Base-by-base conservation (phyloP, 2,888 invertebrate genomes). In the Spilarctia lutea region DNA sequence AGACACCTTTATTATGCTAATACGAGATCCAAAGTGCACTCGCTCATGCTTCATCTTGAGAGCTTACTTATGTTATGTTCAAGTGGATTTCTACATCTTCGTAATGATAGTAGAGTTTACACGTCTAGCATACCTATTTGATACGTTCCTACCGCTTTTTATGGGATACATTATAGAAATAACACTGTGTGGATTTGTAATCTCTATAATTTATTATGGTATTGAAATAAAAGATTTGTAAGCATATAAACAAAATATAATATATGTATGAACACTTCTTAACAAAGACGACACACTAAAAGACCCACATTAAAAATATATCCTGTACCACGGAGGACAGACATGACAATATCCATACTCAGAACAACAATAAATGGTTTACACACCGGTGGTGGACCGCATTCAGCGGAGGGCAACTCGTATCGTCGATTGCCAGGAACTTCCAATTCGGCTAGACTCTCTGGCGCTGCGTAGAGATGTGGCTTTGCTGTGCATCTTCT, bases 1-100 rank as follows among this genome's bases (percentile, higher is more conserved):
- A 75, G 76, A 75, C 75, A 75, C 77, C 82, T 83, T 81, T 81
- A 84, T 82, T 83, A 84, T 83, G 84, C 39, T 84, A 84, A 83
- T 84, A 20, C 76, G 70, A 70, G 72, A 69, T n/a, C 35, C 60
- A 73, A 73, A 73, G 73, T 84, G 77, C 83, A 81, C 52, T 70
- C 75, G 63, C 68, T 68, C 48, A 71, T 72, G 67, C 67, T 65
- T 67, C n/a, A 60, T n/a, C 74, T 66, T 72, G 79, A 82, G 75
- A 82, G 78, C 83, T 77, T 79, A 77, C 80, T 68, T 77, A 65
- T 78, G 77, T 76, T 70, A 67, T 52, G 35, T 63, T 30, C 33
- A 27, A 67, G 67, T 33, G 72, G 27, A 67, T 52, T 72, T 67
- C 56, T 48, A 48, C 42, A 30, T 67, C 7, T 56, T 24, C 20